A percentile compares a stretch with the other conserved stretches of the same genome.
phyloP scores from a whole-genome alignment of 2,797 vertebrate genomes.

The Eulemur rubriventer region DNA sequence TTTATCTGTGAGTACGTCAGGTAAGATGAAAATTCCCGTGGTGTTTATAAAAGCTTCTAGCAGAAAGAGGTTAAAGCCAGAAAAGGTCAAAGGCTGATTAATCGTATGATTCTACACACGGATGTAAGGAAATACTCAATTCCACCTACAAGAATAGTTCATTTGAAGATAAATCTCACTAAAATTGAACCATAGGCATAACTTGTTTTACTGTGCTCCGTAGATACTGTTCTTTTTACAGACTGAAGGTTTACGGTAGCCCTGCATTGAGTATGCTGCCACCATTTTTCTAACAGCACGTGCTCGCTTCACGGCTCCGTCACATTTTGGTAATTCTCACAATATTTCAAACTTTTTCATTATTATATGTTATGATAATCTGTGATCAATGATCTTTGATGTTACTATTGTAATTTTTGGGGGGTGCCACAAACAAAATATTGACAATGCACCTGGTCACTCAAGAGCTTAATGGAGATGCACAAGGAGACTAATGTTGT shows the following conservation, averaged over 20 bases:
- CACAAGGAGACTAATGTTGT: neutral
- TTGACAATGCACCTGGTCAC: neutral
- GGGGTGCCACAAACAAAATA: neutral
- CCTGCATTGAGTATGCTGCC: neutral
- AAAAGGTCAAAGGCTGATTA: neutral
- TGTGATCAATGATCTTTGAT: neutral
- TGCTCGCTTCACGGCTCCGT: neutral
- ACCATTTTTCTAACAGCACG: neutral
- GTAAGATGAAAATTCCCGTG: neutral
- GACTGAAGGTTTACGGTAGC: neutral
- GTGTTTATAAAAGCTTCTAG: neutral
- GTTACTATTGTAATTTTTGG: neutral
- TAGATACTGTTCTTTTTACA: neutral
- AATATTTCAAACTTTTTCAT: neutral
- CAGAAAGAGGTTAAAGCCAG: neutral
- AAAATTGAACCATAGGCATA: neutral
- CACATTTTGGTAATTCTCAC: neutral
- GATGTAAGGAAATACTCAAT: neutral
- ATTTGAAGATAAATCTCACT: neutral
- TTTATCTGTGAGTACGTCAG: neutral
- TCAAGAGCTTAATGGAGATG: neutral
- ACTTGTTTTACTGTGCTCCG: neutral
- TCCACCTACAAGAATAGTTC: neutral
- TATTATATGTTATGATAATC: neutral
- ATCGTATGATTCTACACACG: neutral